Base-by-base conservation (phyloP, 1,140 invertebrate genomes). In the Bombus affinis region DNA sequence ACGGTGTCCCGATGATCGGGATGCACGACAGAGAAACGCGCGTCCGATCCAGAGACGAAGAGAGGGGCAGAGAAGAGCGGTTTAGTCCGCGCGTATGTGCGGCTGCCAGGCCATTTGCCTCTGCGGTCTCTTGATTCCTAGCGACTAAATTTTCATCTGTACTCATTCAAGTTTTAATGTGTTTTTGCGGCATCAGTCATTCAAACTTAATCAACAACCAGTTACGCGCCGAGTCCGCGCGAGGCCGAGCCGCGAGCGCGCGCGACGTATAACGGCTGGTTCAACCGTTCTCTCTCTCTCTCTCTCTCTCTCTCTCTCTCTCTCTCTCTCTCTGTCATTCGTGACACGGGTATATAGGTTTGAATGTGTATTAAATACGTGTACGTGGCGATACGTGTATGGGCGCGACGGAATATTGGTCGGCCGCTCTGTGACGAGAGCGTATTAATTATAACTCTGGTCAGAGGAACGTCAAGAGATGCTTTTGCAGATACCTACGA, bases 391-490 rank as follows among this genome's bases (percentile, higher is more conserved):
- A 89, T 80, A 86, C 89, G 92, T 88, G 89, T 90, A 89, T 74
- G 89, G 89, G 84, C 87, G 87, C 89, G 93, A 93, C 92, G 90
- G 91, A 93, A 93, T 93, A 94, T 94, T 93, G 93, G 93, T 91
- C 92, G 91, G 86, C 88, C 92, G 90, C 91, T 92, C 92, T 93
- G 92, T 94, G 93, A 94, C 92, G 92, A 93, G 92, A 94, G 91
- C 93, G 93, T 94, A 95, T 95, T 95, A 95, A 95, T 95, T 95
- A 95, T 95, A 95, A 94, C 93, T 95, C 94, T 94, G 94, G 94
- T 94, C 94, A 93, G 92, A 94, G 92, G 88, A 94, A 92, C 91
- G 92, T 94, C 92, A 94, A 94, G 94, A 94, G 94, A 94, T 95
- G 92, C 89, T 92, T 93, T 93, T 90, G 92, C 91, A 93, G 93